These are phyloP conservation scores for Volucella bombylans DNA, from an alignment of 2,888 invertebrate species.

Conservation along the genomic window DNA sequence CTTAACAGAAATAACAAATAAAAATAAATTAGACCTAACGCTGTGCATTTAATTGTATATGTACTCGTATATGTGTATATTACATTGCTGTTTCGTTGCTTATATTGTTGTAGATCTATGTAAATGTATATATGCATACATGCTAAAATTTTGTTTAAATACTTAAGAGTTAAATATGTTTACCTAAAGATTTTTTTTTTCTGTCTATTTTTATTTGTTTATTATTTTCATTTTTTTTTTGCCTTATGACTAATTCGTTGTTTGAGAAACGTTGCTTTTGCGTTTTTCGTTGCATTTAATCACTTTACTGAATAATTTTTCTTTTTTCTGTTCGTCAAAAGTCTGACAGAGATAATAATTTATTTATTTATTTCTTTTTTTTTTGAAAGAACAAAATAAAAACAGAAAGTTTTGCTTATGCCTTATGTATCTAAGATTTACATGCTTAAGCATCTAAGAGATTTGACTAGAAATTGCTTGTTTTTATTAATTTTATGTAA, in stretches of 20 bases:
- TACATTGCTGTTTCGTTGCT: conserved; percentile 69
- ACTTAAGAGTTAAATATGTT: conserved; percentile 57
- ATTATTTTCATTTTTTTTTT: too few species aligned
- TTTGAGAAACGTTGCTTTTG: conserved; percentile 83
- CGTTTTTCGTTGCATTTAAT: conserved; percentile 77
- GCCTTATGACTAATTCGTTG: conserved; percentile 83
- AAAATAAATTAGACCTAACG: too few species aligned
- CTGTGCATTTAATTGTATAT: conserved; percentile 23
- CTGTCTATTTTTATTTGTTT: too few species aligned
- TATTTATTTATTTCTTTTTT: conserved; percentile 47
- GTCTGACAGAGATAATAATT: conserved; percentile 77
- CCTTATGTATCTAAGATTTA: conserved; percentile 68
- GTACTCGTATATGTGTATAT: conserved; percentile 63
- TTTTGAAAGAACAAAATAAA: conserved; percentile 31
- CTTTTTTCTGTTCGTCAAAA: conserved; percentile 75
- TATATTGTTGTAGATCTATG: conserved; percentile 57
- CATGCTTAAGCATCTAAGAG: conserved; percentile 71
- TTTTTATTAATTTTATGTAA: neutral
- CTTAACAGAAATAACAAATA: conserved; percentile 41
- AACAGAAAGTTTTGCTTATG: conserved; percentile 58
- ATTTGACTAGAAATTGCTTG: conserved; percentile 64
- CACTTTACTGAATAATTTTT: conserved; percentile 79
- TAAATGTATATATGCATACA: conserved; percentile 43
- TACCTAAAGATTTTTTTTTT: conserved; percentile 60
- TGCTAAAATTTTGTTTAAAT: conserved; percentile 32